Conservation (phyloP, 1,140 invertebrate species). For the Drosophila leontia region DNA sequence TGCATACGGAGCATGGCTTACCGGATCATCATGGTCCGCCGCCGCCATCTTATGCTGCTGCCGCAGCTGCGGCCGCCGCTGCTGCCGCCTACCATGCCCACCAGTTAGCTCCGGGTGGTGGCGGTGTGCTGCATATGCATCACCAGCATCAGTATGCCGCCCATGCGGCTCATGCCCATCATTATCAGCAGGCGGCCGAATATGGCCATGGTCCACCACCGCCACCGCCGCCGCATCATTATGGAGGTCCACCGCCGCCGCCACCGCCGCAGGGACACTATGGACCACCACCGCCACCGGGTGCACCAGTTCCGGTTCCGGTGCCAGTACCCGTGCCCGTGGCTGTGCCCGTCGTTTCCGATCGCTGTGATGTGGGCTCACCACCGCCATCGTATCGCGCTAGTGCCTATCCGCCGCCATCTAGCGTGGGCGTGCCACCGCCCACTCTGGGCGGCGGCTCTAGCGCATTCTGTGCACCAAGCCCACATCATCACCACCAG, state of each 20-base stretch:
- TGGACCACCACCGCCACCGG: constrained; percentile 52
- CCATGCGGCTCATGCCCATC: constrained; percentile 60
- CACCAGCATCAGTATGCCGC: constrained; percentile 73
- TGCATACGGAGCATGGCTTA: constrained; percentile 76
- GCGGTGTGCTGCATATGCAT: constrained; percentile 62
- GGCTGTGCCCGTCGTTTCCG: constrained; percentile 42
- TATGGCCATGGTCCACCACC: constrained; percentile 63
- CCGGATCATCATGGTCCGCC: constrained; percentile 78
- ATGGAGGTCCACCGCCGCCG: constrained; percentile 60
- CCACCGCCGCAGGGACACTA: constrained; percentile 52
- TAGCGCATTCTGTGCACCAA: constrained; percentile 81
- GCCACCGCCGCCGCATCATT: constrained; percentile 43
- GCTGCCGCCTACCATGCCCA: constrained; percentile 78
- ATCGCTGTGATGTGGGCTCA: constrained; percentile 77
- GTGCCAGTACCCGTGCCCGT: constrained; percentile 32
- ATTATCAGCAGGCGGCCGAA: constrained; percentile 73
- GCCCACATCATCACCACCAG: constrained; percentile 75
- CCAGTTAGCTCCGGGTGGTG: constrained; percentile 66
- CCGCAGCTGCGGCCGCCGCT: constrained; percentile 76
- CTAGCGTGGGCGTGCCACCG: constrained; percentile 48
- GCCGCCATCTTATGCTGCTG: constrained; percentile 72
- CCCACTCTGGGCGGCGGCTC: constrained; percentile 71
- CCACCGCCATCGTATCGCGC: constrained; percentile 80
- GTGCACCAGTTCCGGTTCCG: constrained; percentile 27
- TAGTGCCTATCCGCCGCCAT: constrained; percentile 64